A percentile compares a stretch with the other conserved stretches of the same genome.
Conservation (phyloP, 2,888 invertebrate species). For the Drosophila glabriapex region DNA sequence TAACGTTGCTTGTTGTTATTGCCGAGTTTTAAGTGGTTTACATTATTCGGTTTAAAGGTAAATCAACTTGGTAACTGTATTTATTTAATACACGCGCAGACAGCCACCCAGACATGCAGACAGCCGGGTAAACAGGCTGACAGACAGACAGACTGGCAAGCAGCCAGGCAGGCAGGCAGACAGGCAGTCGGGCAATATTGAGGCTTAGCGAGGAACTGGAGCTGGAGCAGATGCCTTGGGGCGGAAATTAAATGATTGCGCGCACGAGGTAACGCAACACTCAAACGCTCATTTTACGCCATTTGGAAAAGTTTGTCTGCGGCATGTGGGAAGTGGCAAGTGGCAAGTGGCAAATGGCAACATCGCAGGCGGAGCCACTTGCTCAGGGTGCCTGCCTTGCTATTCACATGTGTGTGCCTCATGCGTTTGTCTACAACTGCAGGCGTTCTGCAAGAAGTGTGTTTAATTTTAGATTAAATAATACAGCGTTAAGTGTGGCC, state of each 20-base stretch:
- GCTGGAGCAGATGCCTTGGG: conserved; percentile 64
- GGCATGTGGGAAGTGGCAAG: conserved; percentile 49
- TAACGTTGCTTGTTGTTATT: conserved; percentile 64
- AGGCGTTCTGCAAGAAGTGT: conserved; percentile 54
- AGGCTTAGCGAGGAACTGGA: conserved; percentile 24
- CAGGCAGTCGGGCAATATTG: conserved; percentile 10
- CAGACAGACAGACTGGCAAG: conserved; percentile 16
- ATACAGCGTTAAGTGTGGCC: conserved; percentile 40
- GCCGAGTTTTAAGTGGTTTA: conserved; percentile 77
- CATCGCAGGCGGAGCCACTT: conserved; percentile 20
- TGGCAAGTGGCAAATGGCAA: conserved; percentile 25
- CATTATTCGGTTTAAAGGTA: conserved; percentile 79
- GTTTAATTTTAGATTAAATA: conserved; percentile 67
- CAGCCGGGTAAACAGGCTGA: conserved; percentile 29
- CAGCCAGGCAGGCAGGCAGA: conserved; percentile 10
- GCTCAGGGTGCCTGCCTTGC: neutral
- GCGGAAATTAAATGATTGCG: conserved; percentile 80
- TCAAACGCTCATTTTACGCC: conserved; percentile 80
- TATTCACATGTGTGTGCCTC: conserved; percentile 34
- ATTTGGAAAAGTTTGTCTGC: conserved; percentile 79
- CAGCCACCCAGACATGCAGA: conserved; percentile 31
- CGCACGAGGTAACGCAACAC: conserved; percentile 79
- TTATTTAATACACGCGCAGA: conserved; percentile 74
- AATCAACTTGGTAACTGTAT: conserved; percentile 80
- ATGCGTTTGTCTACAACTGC: conserved; percentile 72